These are phyloP conservation scores for Platyscapa corneri DNA, from an alignment of 1,140 invertebrate species.

Conservation along the genomic window DNA sequence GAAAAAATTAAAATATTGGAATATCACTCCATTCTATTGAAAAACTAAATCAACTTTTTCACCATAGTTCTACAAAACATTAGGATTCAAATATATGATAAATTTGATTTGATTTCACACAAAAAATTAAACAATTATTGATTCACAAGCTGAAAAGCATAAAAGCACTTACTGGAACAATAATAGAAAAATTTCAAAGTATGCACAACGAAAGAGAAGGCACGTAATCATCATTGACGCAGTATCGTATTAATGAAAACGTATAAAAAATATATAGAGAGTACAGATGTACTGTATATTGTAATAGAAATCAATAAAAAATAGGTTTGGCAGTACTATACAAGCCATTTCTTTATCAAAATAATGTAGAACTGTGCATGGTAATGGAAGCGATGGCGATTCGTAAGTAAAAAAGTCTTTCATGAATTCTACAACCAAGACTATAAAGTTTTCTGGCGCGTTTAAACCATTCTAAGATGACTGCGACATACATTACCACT, in stretches of 20 bases:
- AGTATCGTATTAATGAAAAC: neutral
- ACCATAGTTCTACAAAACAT: too few species aligned
- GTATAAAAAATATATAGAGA: neutral
- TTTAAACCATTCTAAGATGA: neutral
- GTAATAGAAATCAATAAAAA: neutral
- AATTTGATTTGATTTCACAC: too few species aligned
- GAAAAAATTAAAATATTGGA: too few species aligned
- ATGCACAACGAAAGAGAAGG: too few species aligned
- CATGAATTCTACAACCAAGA: neutral
- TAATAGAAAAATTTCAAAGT: too few species aligned
- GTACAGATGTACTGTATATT: neutral
- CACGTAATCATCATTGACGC: neutral
- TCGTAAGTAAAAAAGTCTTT: constrained; percentile 27
- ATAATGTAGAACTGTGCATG: neutral
- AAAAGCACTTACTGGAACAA: neutral
- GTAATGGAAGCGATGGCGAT: neutral
- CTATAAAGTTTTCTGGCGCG: neutral
- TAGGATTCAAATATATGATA: too few species aligned
- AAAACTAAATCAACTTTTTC: neutral
- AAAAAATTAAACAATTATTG: too few species aligned
- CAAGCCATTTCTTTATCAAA: constrained; percentile 16
- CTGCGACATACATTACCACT: neutral
- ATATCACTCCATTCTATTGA: too few species aligned
- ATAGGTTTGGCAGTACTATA: neutral
- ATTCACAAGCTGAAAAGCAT: neutral